phyloP scores from a whole-genome alignment of 2,113 vertebrate genomes.

The Coreoperca whiteheadi region DNA sequence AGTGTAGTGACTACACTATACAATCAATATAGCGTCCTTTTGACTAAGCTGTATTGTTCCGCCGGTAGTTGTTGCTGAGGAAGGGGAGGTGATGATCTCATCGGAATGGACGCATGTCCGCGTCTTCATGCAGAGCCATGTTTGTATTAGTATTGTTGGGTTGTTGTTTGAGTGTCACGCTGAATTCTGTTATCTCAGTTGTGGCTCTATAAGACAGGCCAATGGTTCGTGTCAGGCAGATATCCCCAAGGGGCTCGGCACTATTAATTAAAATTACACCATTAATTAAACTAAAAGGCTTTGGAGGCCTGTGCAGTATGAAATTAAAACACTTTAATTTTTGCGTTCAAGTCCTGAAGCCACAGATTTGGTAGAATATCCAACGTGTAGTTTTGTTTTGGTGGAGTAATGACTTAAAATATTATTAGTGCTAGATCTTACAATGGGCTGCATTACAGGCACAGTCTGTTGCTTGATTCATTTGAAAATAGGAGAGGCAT shows the following conservation, averaged over 20 bases:
- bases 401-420: not conserved
- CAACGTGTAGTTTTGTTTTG: not conserved
- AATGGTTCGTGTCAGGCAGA: slow-evolving; percentile 18
- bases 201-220: not conserved
- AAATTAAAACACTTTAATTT: slow-evolving; percentile 29
- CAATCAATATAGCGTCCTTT: no score
- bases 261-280: slow-evolving; percentile 61
- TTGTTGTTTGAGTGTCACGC: no score
- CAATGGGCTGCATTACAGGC: not conserved
- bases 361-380: not conserved
- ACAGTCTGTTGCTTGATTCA: not conserved
- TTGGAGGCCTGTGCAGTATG: slow-evolving; percentile 24
- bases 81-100: slow-evolving; percentile 11
- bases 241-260: not conserved
- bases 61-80: not conserved
- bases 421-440: not conserved
- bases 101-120: not conserved
- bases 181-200: not conserved
- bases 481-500: not conserved
- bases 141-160: not conserved
- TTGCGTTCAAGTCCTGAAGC: not conserved
- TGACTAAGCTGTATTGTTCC: no score
- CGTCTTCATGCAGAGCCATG: not conserved
- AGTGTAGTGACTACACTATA: no score
- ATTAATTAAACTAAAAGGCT: slow-evolving; percentile 65